Evolutionary conservation across 2,888 invertebrate genomes (phyloP).

Genomic region (Aleiodes leptofemur): DNA sequence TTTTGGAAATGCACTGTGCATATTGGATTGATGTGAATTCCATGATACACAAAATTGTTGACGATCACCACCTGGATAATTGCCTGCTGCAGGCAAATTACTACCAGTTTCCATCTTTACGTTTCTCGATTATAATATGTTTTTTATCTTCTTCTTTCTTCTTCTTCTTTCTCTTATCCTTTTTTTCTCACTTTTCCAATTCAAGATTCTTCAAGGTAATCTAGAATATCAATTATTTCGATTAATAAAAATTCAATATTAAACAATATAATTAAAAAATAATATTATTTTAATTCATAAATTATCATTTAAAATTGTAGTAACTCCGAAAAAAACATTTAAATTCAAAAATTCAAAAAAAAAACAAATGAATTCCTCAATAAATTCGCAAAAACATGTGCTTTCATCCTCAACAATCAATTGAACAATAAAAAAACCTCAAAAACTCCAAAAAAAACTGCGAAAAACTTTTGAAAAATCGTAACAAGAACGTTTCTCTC

Average conservation of each 20-base stretch:
- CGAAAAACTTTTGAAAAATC: background rate
- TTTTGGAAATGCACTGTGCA: conserved; percentile 87
- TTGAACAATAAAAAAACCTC: background rate
- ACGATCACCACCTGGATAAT: conserved; percentile 70
- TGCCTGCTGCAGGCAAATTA: conserved; percentile 67
- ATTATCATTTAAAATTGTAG: too few relatives aligned
- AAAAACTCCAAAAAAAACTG: background rate
- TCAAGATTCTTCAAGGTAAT: conserved; percentile 27
- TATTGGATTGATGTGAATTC: conserved; percentile 89
- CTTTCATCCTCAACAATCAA: background rate
- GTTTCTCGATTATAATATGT: background rate
- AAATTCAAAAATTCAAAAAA: background rate
- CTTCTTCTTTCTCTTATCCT: background rate
- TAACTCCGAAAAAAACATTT: background rate
- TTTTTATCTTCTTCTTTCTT: background rate
- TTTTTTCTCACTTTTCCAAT: conserved; percentile 11
- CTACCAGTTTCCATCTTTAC: conserved; percentile 67
- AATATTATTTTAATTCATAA: background rate
- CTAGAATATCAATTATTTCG: conserved; percentile 21
- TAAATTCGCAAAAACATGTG: background rate
- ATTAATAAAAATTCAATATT: conserved; percentile 13
- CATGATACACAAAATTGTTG: conserved; percentile 86
- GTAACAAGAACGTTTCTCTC: too few relatives aligned
- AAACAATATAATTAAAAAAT: background rate
- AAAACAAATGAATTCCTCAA: background rate